Evolutionary conservation across 2,797 vertebrate species (phyloP).

Genomic region (Centropyge bicolor): DNA sequence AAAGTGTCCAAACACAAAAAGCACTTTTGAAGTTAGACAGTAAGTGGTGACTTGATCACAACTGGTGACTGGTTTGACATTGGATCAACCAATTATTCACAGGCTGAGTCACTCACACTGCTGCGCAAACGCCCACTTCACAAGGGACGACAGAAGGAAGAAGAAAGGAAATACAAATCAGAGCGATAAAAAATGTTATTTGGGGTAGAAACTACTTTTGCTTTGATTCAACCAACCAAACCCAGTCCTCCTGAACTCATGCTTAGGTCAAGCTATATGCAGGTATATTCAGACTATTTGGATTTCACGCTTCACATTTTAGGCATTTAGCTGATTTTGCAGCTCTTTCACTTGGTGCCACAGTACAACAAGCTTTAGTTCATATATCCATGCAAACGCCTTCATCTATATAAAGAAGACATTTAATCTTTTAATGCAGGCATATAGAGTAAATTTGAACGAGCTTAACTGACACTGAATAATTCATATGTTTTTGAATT

Average conservation of each 20-base stretch:
- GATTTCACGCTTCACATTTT: not conserved
- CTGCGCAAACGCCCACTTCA: slow-evolving; percentile 16
- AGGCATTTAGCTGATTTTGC: slow-evolving; percentile 5
- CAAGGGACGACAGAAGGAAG: not conserved
- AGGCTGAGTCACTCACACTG: not conserved
- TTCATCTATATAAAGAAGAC: slow-evolving; percentile 26
- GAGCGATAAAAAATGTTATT: not conserved
- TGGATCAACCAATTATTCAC: not conserved
- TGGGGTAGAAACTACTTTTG: not conserved
- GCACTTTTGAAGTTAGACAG: not conserved
- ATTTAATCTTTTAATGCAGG: slow-evolving; percentile 37
- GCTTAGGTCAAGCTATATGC: not conserved
- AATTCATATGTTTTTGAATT: slow-evolving; percentile 23
- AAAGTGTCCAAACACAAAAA: not conserved
- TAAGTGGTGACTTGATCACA: not conserved
- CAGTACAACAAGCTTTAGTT: slow-evolving; percentile 23
- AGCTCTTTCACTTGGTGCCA: not conserved
- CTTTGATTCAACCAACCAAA: not conserved
- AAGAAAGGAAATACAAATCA: not conserved
- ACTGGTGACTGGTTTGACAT: not conserved
- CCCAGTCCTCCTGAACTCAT: not conserved
- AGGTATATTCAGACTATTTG: not conserved
- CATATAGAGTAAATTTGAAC: slow-evolving; percentile 9
- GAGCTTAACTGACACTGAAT: slow-evolving; percentile 33
- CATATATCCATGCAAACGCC: not conserved